Evolutionary conservation across 1,140 invertebrate genomes (phyloP).

Genomic region (Teleogryllus occipitalis): DNA sequence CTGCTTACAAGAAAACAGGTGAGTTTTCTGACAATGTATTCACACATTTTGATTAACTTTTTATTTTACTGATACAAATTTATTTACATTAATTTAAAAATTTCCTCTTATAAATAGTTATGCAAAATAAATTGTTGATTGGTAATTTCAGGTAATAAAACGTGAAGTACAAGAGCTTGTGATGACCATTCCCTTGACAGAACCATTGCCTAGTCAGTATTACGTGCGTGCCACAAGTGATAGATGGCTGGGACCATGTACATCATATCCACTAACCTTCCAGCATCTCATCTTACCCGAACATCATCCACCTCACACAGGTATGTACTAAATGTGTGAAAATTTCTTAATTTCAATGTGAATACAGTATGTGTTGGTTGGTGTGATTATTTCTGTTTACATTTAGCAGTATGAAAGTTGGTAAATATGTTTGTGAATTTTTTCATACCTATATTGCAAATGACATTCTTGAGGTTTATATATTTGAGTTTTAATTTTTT

Average conservation of each 20-base stretch:
- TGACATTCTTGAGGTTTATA: too few relatives aligned
- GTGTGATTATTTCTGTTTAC: too few relatives aligned
- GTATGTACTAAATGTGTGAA: conserved; percentile 35
- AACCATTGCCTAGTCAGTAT: conserved; percentile 88
- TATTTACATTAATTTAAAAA: too few relatives aligned
- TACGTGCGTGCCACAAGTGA: conserved; percentile 82
- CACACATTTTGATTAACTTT: too few relatives aligned
- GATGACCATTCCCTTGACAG: conserved; percentile 92
- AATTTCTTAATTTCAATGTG: not conserved
- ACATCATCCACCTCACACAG: conserved; percentile 85
- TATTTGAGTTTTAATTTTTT: too few relatives aligned
- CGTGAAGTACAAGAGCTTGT: conserved; percentile 74
- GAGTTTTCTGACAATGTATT: conserved; percentile 23
- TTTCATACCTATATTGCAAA: too few relatives aligned
- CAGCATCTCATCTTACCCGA: conserved; percentile 87
- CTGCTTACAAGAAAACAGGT: conserved; percentile 82
- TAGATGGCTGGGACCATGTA: conserved; percentile 79
- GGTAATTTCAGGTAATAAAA: conserved; percentile 43
- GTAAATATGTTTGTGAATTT: too few relatives aligned
- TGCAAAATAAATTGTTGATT: not conserved
- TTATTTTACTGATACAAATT: too few relatives aligned
- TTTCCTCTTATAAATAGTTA: not conserved
- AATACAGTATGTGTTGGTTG: conserved; percentile 8
- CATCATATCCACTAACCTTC: conserved; percentile 68
- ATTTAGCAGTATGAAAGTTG: too few relatives aligned